Evolutionary conservation across 1,140 invertebrate genomes (phyloP).

Genomic region (Melipona quadrifasciata): DNA sequence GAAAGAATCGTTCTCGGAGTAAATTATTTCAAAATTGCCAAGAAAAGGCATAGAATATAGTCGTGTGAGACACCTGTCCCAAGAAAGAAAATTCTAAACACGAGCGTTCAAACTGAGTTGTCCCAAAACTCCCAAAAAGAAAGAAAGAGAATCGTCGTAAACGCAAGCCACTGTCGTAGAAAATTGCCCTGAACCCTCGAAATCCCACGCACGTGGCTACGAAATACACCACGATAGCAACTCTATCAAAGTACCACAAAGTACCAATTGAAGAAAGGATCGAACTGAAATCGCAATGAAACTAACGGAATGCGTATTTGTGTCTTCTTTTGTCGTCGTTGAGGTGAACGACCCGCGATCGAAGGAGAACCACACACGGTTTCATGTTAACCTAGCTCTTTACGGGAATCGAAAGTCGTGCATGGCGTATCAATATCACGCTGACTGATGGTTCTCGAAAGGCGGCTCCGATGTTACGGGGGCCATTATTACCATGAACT

Average conservation of each 20-base stretch:
- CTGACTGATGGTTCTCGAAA: conserved; percentile 2
- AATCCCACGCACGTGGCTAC: not conserved
- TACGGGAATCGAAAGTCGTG: conserved; percentile 22
- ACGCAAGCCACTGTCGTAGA: not conserved
- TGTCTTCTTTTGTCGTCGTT: not conserved
- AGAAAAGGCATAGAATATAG: not conserved
- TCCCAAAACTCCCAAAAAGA: not conserved
- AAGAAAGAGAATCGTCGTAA: not conserved
- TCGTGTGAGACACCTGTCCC: not conserved
- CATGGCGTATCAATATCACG: conserved; percentile 2
- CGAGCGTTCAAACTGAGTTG: not conserved
- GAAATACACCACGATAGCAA: too few relatives aligned
- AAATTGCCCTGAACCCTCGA: not conserved
- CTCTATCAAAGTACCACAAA: too few relatives aligned
- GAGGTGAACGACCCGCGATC: not conserved
- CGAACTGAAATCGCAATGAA: not conserved
- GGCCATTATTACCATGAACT: conserved; percentile 42
- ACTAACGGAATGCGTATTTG: not conserved
- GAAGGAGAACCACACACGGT: not conserved
- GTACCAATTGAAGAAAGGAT: not conserved
- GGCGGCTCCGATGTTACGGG: not conserved
- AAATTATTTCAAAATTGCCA: not conserved
- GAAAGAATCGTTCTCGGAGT: not conserved
- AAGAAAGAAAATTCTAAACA: not conserved
- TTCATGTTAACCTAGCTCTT: not conserved